phyloP scores from a whole-genome alignment of 2,113 vertebrate species.

The Bos indicus region DNA sequence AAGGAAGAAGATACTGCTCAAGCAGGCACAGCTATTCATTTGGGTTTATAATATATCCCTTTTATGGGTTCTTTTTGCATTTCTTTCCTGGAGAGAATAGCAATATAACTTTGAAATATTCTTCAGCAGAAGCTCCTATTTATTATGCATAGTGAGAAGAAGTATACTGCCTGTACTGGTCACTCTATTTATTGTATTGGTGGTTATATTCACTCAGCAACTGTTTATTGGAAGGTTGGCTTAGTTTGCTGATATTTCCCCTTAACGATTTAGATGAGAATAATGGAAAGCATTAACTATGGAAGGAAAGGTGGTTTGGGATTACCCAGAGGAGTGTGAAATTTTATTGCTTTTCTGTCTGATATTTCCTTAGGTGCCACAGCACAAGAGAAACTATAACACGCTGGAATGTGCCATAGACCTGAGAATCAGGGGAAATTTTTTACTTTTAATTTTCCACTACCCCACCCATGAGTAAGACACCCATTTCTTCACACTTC shows the following conservation, averaged over 20 bases:
- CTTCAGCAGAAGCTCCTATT: conserved; percentile 14
- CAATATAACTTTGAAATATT: conserved; percentile 56
- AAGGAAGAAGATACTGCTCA: conserved; percentile 25
- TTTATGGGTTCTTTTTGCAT: conserved; percentile 54
- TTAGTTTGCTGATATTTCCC: background rate
- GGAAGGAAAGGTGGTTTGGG: background rate
- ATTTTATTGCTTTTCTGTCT: background rate
- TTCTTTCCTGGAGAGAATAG: conserved; percentile 48
- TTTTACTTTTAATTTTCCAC: background rate
- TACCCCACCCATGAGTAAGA: background rate
- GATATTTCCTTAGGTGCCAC: background rate
- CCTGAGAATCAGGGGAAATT: background rate
- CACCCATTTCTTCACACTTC: background rate
- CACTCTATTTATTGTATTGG: background rate
- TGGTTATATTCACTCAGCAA: background rate
- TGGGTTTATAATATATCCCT: background rate
- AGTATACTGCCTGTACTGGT: background rate
- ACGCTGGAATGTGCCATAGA: background rate
- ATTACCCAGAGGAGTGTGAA: background rate
- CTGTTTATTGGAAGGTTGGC: background rate
- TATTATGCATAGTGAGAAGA: background rate
- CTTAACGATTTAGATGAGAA: background rate
- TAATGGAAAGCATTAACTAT: background rate
- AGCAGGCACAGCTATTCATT: conserved; percentile 37
- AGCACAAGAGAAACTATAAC: background rate